Evolutionary conservation across 2,888 invertebrate genomes (phyloP).

Genomic region (Junonia oenone): DNA sequence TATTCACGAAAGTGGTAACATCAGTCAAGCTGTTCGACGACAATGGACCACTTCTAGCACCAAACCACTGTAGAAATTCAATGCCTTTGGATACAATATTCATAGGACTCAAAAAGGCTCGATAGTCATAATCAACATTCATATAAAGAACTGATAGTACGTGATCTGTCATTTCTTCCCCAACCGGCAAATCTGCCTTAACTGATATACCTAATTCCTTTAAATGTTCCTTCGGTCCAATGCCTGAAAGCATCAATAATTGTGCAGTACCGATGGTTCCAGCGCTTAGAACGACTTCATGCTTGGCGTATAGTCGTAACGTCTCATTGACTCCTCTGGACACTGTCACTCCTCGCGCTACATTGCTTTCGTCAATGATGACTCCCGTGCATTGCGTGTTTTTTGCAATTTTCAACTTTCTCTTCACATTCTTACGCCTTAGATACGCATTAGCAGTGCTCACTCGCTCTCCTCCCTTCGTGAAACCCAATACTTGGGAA

Average conservation of each 20-base stretch:
- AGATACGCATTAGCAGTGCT: constrained; percentile 52
- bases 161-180: constrained; percentile 51
- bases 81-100: constrained; percentile 15
- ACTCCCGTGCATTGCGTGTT: constrained; percentile 45
- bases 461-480: constrained; percentile 45
- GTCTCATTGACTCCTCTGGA: constrained; percentile 21
- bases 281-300: constrained; percentile 54
- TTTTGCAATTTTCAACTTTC: constrained; percentile 41
- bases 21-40: constrained; percentile 51
- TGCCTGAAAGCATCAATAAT: constrained; percentile 53
- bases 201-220: constrained; percentile 38
- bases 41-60: constrained; percentile 37
- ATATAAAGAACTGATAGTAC: constrained; percentile 39
- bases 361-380: constrained; percentile 41
- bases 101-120: constrained; percentile 17
- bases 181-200: constrained; percentile 47
- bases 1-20: constrained; percentile 44
- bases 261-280: constrained; percentile 54
- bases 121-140: constrained; percentile 34
- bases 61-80: constrained; percentile 34
- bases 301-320: constrained; percentile 39
- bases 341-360: constrained; percentile 45
- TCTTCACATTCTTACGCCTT: constrained; percentile 36
- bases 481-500: constrained; percentile 43
- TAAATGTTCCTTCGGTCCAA: constrained; percentile 49